These are phyloP conservation scores for Drosophila fuyamai DNA, from an alignment of 1,140 invertebrate species.

Conservation along the genomic window DNA sequence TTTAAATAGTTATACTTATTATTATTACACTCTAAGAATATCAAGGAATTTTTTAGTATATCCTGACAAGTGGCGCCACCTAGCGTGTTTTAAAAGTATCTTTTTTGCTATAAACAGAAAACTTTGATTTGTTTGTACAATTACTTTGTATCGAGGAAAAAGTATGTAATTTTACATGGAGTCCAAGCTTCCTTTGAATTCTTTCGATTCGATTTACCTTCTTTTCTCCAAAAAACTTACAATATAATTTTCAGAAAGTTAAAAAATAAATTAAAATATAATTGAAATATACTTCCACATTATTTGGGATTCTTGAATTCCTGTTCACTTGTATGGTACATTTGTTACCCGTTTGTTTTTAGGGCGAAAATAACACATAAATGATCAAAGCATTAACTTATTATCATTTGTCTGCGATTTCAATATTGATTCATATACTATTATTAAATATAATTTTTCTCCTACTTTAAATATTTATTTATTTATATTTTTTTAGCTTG, in stretches of 20 bases:
- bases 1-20: not conserved
- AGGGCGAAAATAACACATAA: too few relatives aligned
- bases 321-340: too few relatives aligned
- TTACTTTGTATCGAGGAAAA: not conserved
- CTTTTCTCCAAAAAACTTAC: not conserved
- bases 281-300: too few relatives aligned
- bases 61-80: not conserved
- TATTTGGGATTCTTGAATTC: too few relatives aligned
- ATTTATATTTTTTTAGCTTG: not conserved
- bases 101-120: not conserved
- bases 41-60: not conserved
- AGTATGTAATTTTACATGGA: not conserved
- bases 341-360: too few relatives aligned
- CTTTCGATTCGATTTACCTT: too few relatives aligned
- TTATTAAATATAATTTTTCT: too few relatives aligned
- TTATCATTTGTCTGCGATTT: too few relatives aligned
- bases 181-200: not conserved
- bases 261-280: not conserved
- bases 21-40: too few relatives aligned
- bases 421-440: too few relatives aligned
- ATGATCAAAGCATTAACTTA: too few relatives aligned
- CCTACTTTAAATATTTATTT: not conserved
- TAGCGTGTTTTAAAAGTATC: not conserved
- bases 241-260: not conserved
- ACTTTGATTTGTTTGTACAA: not conserved